Conservation (phyloP, 2,888 invertebrate species). For the Dryadula phaetusa region DNA sequence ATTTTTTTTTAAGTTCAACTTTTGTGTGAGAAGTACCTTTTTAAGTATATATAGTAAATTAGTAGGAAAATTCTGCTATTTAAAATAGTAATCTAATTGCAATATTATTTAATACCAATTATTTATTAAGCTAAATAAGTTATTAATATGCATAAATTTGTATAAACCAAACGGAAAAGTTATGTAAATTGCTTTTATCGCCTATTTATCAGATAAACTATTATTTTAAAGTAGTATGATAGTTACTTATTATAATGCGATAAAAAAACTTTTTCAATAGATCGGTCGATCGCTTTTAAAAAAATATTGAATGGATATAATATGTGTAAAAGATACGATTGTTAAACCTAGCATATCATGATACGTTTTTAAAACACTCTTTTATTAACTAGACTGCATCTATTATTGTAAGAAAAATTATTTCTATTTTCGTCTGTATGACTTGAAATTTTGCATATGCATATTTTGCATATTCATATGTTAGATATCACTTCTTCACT, state of each 20-base stretch:
- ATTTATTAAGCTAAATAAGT: neutral
- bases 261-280: neutral
- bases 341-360: neutral
- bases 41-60: no score
- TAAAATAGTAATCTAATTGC: no score
- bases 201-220: neutral
- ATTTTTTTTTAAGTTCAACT: no score
- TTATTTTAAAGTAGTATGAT: constrained; percentile 1
- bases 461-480: no score
- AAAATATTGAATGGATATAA: neutral
- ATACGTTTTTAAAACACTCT: neutral
- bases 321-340: neutral
- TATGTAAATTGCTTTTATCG: constrained; percentile 4
- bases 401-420: neutral
- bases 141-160: neutral
- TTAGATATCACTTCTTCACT: no score
- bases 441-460: no score
- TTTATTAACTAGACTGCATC: neutral
- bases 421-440: no score
- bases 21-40: no score
- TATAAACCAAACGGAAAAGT: neutral
- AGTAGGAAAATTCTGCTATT: no score
- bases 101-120: no score
- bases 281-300: neutral
- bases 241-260: neutral